A percentile compares a stretch with the other conserved stretches of the same genome.
Evolutionary conservation across 2,113 vertebrate species (phyloP).

Genomic region (Oncorhynchus tshawytscha): DNA sequence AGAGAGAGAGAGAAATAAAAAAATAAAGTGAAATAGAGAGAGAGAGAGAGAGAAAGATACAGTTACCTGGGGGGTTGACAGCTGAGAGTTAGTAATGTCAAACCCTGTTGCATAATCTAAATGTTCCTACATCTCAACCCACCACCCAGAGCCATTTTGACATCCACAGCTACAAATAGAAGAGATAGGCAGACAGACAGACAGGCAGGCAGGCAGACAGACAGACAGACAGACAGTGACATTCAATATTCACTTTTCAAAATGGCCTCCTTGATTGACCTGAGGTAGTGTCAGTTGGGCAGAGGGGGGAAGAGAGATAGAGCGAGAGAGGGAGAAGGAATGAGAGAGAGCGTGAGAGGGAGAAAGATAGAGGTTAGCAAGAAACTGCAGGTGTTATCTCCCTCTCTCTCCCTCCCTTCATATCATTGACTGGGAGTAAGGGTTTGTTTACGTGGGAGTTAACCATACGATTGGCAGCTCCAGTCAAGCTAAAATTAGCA

Average conservation of each 20-base stretch:
- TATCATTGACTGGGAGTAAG: neutral
- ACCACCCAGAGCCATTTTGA: slow-evolving; percentile 20
- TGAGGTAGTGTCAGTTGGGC: no score
- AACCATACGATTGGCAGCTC: neutral
- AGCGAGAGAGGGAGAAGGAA: no score
- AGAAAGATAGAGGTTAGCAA: neutral
- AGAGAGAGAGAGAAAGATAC: no score
- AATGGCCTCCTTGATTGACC: neutral
- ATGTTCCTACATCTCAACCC: slow-evolving; percentile 31
- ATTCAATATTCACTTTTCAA: no score
- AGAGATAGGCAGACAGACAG: neutral
- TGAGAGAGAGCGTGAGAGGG: no score
- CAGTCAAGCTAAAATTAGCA: slow-evolving; percentile 2
- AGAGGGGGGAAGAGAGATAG: no score
- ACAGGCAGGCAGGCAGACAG: no score
- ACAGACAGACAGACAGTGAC: no score
- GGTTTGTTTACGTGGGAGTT: neutral
- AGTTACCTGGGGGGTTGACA: neutral
- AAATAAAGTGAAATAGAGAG: no score
- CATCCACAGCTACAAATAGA: neutral
- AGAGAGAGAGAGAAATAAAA: no score
- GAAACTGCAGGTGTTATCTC: no score
- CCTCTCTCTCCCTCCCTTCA: no score
- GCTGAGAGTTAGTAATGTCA: slow-evolving; percentile 29
- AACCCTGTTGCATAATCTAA: slow-evolving; percentile 41